Conservation (phyloP, 2,888 invertebrate genomes). For the Drosophila longiperda region DNA sequence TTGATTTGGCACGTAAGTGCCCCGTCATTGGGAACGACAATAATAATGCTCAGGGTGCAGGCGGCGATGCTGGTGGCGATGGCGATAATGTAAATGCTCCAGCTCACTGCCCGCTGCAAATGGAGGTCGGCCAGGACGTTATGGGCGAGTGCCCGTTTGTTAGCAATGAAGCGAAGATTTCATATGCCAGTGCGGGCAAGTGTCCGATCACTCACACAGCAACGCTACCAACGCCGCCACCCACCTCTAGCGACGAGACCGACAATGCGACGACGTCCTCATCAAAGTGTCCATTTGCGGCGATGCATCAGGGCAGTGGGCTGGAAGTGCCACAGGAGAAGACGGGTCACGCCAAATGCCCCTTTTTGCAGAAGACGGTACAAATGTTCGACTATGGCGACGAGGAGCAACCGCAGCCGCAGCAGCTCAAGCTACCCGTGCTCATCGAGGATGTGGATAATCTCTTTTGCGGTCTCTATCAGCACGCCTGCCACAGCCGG, state of each 20-base stretch:
- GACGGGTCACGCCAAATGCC: slow-evolving; percentile 78
- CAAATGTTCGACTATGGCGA: slow-evolving; percentile 84
- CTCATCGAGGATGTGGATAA: slow-evolving; percentile 80
- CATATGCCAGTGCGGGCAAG: slow-evolving; percentile 71
- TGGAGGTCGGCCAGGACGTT: slow-evolving; percentile 84
- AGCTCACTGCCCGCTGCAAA: slow-evolving; percentile 84
- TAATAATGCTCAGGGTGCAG: slow-evolving; percentile 38
- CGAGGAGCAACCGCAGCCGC: slow-evolving; percentile 79
- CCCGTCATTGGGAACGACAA: slow-evolving; percentile 79
- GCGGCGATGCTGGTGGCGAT: slow-evolving; percentile 52
- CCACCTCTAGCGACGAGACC: slow-evolving; percentile 59
- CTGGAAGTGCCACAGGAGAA: slow-evolving; percentile 50
- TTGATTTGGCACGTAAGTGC: slow-evolving; percentile 83
- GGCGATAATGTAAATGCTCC: slow-evolving; percentile 69
- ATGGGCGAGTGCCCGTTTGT: slow-evolving; percentile 86
- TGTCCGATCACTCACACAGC: slow-evolving; percentile 71
- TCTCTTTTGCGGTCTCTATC: slow-evolving; percentile 88
- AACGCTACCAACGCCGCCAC: slow-evolving; percentile 29
- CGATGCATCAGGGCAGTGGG: slow-evolving; percentile 73
- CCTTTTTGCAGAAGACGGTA: slow-evolving; percentile 84
- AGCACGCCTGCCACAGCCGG: slow-evolving; percentile 87
- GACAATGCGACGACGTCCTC: slow-evolving; percentile 70
- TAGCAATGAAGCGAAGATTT: slow-evolving; percentile 83
- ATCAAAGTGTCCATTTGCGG: slow-evolving; percentile 80
- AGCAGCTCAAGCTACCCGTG: slow-evolving; percentile 63